These are phyloP conservation scores for Macaria notata DNA, from an alignment of 2,888 invertebrate species.

Conservation along the genomic window DNA sequence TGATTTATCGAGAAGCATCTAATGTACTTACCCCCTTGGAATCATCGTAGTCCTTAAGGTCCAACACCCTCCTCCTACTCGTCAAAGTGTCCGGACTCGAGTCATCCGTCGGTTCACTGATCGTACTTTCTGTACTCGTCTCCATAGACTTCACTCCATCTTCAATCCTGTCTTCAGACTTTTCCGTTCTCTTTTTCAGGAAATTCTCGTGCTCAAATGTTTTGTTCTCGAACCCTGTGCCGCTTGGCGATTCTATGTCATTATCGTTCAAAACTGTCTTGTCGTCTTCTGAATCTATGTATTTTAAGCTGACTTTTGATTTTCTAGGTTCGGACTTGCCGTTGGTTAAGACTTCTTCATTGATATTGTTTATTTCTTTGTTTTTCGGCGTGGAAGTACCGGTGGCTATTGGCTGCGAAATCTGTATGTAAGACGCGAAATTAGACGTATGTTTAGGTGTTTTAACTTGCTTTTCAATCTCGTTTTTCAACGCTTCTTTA, in stretches of 20 bases:
- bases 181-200: conserved; percentile 70
- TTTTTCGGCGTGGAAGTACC: conserved; percentile 61
- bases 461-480: conserved; percentile 73
- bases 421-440: conserved; percentile 84
- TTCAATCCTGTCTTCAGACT: conserved; percentile 38
- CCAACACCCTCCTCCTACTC: conserved; percentile 60
- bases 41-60: conserved; percentile 64
- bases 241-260: conserved; percentile 73
- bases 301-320: conserved; percentile 57
- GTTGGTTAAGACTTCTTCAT: conserved; percentile 45
- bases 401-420: conserved; percentile 74
- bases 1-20: conserved; percentile 2
- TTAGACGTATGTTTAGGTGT: conserved; percentile 80
- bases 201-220: conserved; percentile 76
- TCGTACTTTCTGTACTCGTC: conserved; percentile 71
- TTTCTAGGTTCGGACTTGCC: conserved; percentile 45
- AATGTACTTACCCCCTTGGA: conserved; percentile 65
- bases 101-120: conserved; percentile 69
- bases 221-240: conserved; percentile 76
- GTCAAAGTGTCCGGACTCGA: conserved; percentile 68
- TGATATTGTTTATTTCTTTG: conserved; percentile 48
- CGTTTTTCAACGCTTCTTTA: conserved; percentile 60
- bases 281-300: conserved; percentile 65
- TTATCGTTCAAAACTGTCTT: conserved; percentile 61
- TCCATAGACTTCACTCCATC: conserved; percentile 72